Evolutionary conservation across 1,140 invertebrate genomes (phyloP).

Genomic region (Brachystomella parvula): DNA sequence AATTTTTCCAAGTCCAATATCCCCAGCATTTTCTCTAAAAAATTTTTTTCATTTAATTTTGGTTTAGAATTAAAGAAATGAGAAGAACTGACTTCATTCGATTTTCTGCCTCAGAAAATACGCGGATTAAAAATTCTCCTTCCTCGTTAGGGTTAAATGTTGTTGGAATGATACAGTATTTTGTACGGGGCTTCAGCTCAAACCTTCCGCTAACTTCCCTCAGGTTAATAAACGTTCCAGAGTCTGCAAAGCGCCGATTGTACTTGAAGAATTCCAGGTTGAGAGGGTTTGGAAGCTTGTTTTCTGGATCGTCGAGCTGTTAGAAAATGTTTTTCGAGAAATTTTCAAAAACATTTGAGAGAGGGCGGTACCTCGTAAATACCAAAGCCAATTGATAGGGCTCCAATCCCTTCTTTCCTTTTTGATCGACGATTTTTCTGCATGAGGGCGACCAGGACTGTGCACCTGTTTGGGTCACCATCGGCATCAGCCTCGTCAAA

Average conservation of each 20-base stretch:
- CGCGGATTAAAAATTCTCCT: conserved; percentile 88
- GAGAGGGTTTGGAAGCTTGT: conserved; percentile 64
- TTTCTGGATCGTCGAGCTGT: conserved; percentile 64
- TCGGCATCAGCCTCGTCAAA: conserved; percentile 81
- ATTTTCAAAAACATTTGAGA: neutral
- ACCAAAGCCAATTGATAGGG: conserved; percentile 91
- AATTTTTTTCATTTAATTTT: conserved; percentile 19
- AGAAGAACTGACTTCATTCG: conserved; percentile 63
- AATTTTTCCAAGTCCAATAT: conserved; percentile 65
- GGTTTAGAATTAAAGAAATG: neutral
- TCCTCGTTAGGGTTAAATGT: conserved; percentile 95
- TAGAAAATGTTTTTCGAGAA: neutral
- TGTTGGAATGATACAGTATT: conserved; percentile 92
- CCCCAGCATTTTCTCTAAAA: conserved; percentile 75
- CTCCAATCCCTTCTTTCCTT: conserved; percentile 77
- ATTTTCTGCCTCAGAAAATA: conserved; percentile 90
- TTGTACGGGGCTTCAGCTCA: conserved; percentile 78
- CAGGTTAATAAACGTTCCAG: conserved; percentile 91
- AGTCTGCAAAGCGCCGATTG: conserved; percentile 80
- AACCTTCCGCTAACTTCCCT: conserved; percentile 88
- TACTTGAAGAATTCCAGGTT: conserved; percentile 91
- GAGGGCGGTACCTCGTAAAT: conserved; percentile 68
- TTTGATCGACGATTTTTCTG: conserved; percentile 88
- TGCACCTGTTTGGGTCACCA: conserved; percentile 81
- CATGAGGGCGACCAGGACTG: conserved; percentile 85